These are phyloP conservation scores for Trilocha varians DNA, from an alignment of 2,888 invertebrate species.

Conservation along the genomic window DNA sequence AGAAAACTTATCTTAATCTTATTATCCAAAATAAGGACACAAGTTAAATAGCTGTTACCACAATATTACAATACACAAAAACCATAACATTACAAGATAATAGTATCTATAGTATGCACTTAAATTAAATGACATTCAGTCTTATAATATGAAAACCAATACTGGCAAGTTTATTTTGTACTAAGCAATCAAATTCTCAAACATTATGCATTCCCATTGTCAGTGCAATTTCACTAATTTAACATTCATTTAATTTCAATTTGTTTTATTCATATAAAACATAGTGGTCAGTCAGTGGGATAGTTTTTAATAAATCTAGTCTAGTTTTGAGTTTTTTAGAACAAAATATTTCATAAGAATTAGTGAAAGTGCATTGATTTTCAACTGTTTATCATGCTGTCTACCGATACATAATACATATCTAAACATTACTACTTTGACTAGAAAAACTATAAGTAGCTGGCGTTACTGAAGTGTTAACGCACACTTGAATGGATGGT, in stretches of 20 bases:
- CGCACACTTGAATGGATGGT: constrained; percentile 70
- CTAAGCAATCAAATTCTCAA: constrained; percentile 53
- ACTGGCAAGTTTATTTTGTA: constrained; percentile 74
- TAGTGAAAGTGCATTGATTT: constrained; percentile 52
- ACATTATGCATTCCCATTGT: constrained; percentile 33
- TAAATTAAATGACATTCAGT: constrained; percentile 68
- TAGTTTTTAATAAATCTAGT: not conserved
- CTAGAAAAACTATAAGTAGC: constrained; percentile 73
- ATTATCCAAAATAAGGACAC: not conserved
- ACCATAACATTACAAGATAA: constrained; percentile 44
- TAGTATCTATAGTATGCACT: constrained; percentile 38
- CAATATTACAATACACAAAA: not conserved
- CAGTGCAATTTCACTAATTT: constrained; percentile 56
- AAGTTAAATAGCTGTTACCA: not conserved
- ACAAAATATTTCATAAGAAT: constrained; percentile 23
- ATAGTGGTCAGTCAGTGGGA: no score
- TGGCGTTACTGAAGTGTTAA: constrained; percentile 66
- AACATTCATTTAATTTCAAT: constrained; percentile 7
- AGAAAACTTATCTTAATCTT: no score
- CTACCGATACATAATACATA: constrained; percentile 30
- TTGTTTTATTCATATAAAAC: not conserved
- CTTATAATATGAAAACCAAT: constrained; percentile 71
- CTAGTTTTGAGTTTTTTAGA: not conserved
- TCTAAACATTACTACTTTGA: constrained; percentile 67
- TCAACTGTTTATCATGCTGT: constrained; percentile 14